Percentiles rank a stretch among this genome's conserved stretches.
These are phyloP conservation scores for Drosophila kambysellisi DNA, from an alignment of 2,888 invertebrate genomes.

Conservation along the genomic window DNA sequence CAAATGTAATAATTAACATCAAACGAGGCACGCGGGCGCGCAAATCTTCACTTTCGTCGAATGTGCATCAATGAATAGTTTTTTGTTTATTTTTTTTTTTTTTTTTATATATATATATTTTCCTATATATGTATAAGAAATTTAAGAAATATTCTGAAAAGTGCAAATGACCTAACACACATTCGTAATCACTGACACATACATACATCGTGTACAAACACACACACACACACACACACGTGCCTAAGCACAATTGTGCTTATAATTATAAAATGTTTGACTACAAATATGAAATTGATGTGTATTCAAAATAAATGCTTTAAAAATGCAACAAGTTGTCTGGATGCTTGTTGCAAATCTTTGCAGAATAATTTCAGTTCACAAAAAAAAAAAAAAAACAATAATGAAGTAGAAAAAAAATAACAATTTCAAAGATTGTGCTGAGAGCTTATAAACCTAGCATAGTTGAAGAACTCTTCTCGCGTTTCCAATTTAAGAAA, in stretches of 20 bases:
- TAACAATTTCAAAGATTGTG: background rate
- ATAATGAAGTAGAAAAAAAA: background rate
- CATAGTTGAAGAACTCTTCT: background rate
- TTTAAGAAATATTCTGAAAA: background rate
- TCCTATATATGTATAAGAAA: background rate
- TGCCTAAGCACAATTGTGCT: background rate
- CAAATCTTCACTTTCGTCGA: slow-evolving; percentile 7
- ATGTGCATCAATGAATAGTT: background rate
- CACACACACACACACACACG: background rate
- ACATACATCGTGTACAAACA: background rate
- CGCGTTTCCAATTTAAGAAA: background rate
- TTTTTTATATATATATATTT: background rate
- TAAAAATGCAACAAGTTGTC: background rate
- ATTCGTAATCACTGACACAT: background rate
- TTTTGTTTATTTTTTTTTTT: background rate
- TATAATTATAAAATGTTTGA: background rate
- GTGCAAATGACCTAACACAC: background rate
- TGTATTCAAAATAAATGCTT: background rate
- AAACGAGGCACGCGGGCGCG: slow-evolving; percentile 40
- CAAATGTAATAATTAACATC: slow-evolving; percentile 16
- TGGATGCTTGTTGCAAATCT: background rate
- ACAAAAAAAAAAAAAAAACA: background rate
- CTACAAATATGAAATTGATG: background rate
- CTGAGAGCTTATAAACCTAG: background rate
- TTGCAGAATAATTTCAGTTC: background rate